Base-by-base conservation (phyloP, 2,113 vertebrate genomes). In the Corythoichthys haematopterus region DNA sequence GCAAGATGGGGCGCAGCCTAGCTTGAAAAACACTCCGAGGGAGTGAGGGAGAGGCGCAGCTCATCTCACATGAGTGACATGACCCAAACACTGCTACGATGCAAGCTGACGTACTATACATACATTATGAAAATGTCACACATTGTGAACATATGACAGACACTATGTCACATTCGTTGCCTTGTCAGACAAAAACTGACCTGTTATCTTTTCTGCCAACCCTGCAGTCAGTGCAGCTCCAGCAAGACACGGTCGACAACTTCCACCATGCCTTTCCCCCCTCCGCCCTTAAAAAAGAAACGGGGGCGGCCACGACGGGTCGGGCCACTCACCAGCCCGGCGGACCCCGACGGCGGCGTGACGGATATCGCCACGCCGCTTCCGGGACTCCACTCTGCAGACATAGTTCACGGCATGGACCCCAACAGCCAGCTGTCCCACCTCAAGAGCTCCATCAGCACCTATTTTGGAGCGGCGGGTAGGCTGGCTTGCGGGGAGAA, bases 401-500 rank as follows among this genome's bases (percentile, higher is more conserved):
- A 98, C 89, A 96, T 99, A 84, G 91, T 97, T 75, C 95, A 95
- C 77, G 93, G 94, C 81, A 92, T 97, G 91, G 94, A 96, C 90
- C 94, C 95, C 77, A 94, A 94, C 76, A 89, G 93, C 68, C 96
- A 99, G 83, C 93, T 98, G 75, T 95, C 94, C 89, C 95, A 98
- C 88, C 93, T 99, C 64, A 97, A 96, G 85, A 98, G 93, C 91
- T 98, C 97, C 0, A 99, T 98, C 82, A 98, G 94, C 90, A 98
- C 92, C 89, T 99, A 99, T 68, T 99, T 99, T 74, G 97, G 97
- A 85, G 95, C 96, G 64, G 96, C 97, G 6, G 97, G 97, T 74
- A 95, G 97, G 81, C 94, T 99, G 93, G 96, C 96, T 48, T 98
- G 96, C 69, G 97, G 97, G 13, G 97, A 99, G 81, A 98, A 98